phyloP scores from a whole-genome alignment of 1,140 invertebrate species.

The Parapsyche elsis region DNA sequence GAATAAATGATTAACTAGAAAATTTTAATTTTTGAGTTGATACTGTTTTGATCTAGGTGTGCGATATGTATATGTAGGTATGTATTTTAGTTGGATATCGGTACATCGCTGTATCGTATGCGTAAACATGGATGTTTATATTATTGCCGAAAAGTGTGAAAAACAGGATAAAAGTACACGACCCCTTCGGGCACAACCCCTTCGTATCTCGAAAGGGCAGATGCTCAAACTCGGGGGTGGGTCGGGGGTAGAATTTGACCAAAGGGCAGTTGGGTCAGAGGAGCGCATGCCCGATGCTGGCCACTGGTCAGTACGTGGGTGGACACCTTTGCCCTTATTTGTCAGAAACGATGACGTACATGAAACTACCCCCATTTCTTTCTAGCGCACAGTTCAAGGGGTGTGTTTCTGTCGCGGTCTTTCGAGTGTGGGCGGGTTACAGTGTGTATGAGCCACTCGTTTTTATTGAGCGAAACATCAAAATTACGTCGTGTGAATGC shows the following conservation, averaged over 20 bases:
- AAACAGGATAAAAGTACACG: constrained; percentile 25
- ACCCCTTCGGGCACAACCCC: constrained; percentile 5
- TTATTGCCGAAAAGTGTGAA: not conserved
- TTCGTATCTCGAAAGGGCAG: constrained; percentile 9
- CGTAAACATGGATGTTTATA: no score
- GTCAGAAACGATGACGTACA: constrained; percentile 1
- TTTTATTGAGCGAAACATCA: not conserved
- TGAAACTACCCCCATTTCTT: not conserved
- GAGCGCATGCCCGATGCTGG: constrained; percentile 25
- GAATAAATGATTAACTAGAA: no score
- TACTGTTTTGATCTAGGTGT: no score
- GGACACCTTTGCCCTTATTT: constrained; percentile 39
- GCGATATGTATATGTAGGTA: no score
- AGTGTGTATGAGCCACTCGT: not conserved
- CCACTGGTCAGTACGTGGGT: constrained; percentile 34
- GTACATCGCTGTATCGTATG: no score
- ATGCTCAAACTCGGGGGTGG: not conserved
- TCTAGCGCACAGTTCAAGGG: not conserved
- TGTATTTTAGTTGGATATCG: no score
- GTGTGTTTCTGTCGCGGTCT: not conserved
- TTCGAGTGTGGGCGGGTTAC: not conserved
- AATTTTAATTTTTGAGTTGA: no score
- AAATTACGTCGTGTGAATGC: not conserved
- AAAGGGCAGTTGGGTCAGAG: not conserved
- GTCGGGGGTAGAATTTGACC: not conserved